Evolutionary conservation across 2,113 vertebrate genomes (phyloP), one percentile per base, ranked within the genome.

Genomic region (Dicaeum eximium): DNA sequence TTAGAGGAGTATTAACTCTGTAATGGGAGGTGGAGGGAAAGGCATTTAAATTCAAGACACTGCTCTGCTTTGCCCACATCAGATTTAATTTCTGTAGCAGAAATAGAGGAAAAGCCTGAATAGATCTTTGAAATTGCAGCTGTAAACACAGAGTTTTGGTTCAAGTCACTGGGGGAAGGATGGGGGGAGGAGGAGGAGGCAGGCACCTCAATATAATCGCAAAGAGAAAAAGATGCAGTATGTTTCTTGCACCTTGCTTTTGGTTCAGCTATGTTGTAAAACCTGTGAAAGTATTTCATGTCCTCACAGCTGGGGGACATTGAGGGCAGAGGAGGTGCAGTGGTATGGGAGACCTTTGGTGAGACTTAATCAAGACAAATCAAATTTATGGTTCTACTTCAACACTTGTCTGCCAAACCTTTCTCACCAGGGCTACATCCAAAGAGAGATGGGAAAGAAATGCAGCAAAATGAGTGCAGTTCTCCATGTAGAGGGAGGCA

Each of bases 171-270:
- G 25, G 6, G 4, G 11, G 31, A 57, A 74, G 61, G 70, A 48
- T 66, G 20, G 18, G 13, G 24, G 24, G 28, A 83, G 48, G 33
- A 58, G 45, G 45, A 77, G 25, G 37, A 85, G 20, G 17, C 51
- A 81, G 62, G 31, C 21, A 65, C 24, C 37, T 69, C 0, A 1
- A 7, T 14, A 17, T 0, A 3, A n/a, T 0, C 42, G 30, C 22
- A 30, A 40, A 38, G 48, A 54, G 27, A 33, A 25, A 50, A 5
- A 24, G 11, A 11, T 2, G 3, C 0, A 1, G 13, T 4, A 17
- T 50, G 14, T 35, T 72, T 65, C 37, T 18, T 57, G 13, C 14
- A 25, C 10, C 33, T 53, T 47, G 14, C 13, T 27, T 62, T 64
- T 60, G 45, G 24, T 44, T 57, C 40, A 40, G 53, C 15, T 48